Percentiles rank a stretch among this genome's conserved stretches.
Conservation (phyloP, 1,140 invertebrate genomes). For the Drosophila arizonae region DNA sequence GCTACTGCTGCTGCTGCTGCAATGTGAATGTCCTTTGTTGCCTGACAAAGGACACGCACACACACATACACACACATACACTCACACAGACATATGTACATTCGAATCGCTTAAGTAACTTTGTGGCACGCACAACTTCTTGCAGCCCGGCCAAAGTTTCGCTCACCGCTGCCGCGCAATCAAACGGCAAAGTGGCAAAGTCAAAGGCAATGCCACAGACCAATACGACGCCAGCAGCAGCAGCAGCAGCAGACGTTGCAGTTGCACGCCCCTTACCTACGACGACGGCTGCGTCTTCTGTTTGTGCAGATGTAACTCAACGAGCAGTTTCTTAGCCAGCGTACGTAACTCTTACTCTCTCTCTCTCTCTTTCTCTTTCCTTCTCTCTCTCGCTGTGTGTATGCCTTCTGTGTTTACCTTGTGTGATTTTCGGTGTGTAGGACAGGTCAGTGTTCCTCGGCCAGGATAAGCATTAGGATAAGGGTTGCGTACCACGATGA, state of each 20-base stretch:
- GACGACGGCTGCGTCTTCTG: conserved; percentile 54
- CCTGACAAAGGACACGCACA: conserved; percentile 64
- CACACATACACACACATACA: conserved; percentile 11
- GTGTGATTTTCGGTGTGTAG: conserved; percentile 46
- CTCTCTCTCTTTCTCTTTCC: not conserved
- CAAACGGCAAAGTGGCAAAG: conserved; percentile 50
- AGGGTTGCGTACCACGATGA: conserved; percentile 39
- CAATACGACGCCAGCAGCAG: not conserved
- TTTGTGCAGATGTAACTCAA: conserved; percentile 70
- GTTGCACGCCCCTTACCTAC: conserved; percentile 7
- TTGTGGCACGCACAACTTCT: conserved; percentile 51
- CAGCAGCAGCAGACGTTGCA: not conserved
- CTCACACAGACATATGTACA: not conserved
- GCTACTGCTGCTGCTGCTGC: conserved; percentile 1
- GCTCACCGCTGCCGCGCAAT: conserved; percentile 30
- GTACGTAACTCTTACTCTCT: not conserved
- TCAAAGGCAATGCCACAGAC: conserved; percentile 30
- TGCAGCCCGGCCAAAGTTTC: conserved; percentile 27
- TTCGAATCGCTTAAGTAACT: conserved; percentile 35
- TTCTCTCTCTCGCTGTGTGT: conserved; percentile 5
- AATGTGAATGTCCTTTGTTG: conserved; percentile 45
- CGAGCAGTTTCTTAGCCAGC: conserved; percentile 18
- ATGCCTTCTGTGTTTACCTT: conserved; percentile 46
- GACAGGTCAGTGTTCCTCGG: conserved; percentile 69
- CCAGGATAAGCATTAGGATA: conserved; percentile 30